Evolutionary conservation across 2,888 invertebrate genomes (phyloP).

Genomic region (Rhagonycha fulva): DNA sequence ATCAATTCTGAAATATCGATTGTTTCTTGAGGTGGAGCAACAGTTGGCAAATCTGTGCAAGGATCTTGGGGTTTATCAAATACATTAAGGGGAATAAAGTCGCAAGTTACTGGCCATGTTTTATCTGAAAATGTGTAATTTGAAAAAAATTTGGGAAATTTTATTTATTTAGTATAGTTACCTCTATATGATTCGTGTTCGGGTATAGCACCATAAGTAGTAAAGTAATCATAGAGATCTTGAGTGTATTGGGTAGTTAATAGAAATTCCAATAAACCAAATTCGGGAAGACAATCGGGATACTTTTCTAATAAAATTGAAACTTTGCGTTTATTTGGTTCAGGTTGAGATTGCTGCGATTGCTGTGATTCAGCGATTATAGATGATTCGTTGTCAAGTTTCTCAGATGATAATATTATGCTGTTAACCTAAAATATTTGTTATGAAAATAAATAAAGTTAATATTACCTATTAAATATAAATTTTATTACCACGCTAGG

Average conservation of each 20-base stretch:
- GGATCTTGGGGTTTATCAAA: conserved; percentile 33
- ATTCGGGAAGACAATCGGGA: conserved; percentile 58
- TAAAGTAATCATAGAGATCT: conserved; percentile 50
- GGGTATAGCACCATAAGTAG: conserved; percentile 55
- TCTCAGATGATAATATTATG: not conserved
- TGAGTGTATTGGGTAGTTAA: conserved; percentile 54
- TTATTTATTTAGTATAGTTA: conserved; percentile 6
- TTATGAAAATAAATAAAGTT: not conserved
- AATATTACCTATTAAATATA: not conserved
- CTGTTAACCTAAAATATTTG: not conserved
- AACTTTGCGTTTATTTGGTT: not conserved
- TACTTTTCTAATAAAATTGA: not conserved
- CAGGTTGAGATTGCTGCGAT: not conserved
- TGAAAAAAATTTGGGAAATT: not conserved
- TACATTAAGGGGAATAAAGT: conserved; percentile 37
- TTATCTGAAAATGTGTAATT: conserved; percentile 25
- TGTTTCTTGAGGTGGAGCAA: not conserved
- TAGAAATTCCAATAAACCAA: conserved; percentile 56
- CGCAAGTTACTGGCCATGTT: conserved; percentile 38
- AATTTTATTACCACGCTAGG: not conserved
- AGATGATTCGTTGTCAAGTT: not conserved
- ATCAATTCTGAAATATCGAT: not conserved
- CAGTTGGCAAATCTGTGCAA: conserved; percentile 28
- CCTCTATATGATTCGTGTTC: conserved; percentile 40
- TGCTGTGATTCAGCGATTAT: not conserved